Percentiles rank a stretch among this genome's conserved stretches.
phyloP scores from a whole-genome alignment of 2,797 vertebrate genomes.

The Todus mexicanus region DNA sequence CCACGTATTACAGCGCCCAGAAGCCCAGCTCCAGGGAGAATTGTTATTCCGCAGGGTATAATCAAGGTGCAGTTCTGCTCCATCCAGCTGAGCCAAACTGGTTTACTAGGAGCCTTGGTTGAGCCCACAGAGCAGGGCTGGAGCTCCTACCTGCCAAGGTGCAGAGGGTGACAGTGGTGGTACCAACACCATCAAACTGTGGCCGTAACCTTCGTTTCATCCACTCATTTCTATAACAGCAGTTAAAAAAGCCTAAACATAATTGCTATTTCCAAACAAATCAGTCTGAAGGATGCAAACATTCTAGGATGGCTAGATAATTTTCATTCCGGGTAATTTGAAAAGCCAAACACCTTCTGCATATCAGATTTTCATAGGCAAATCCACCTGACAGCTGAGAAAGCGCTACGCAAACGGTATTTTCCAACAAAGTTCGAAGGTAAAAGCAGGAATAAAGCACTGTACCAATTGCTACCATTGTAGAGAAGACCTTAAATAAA shows the following conservation, averaged over 20 bases:
- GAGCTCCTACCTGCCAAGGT: background rate
- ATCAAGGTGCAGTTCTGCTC: background rate
- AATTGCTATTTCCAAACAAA: background rate
- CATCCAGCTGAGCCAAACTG: background rate
- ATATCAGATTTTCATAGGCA: background rate
- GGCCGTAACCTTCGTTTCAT: background rate
- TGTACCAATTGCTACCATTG: background rate
- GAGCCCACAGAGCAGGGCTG: background rate
- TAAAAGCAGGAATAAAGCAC: background rate
- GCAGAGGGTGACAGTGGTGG: accelerated
- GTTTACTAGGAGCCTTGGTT: accelerated
- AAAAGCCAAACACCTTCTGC: background rate
- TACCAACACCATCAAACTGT: background rate
- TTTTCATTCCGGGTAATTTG: background rate
- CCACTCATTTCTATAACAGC: background rate
- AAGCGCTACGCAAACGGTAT: background rate
- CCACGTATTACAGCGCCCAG: background rate
- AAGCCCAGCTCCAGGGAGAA: background rate
- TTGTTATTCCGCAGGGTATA: background rate
- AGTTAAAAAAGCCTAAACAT: background rate
- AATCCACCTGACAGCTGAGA: background rate
- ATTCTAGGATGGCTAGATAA: background rate
- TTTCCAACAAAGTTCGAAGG: background rate
- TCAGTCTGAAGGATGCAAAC: background rate
- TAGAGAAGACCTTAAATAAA: background rate